Conservation (phyloP, 2,888 invertebrate species). For the Ceratothoa steindachneri region DNA sequence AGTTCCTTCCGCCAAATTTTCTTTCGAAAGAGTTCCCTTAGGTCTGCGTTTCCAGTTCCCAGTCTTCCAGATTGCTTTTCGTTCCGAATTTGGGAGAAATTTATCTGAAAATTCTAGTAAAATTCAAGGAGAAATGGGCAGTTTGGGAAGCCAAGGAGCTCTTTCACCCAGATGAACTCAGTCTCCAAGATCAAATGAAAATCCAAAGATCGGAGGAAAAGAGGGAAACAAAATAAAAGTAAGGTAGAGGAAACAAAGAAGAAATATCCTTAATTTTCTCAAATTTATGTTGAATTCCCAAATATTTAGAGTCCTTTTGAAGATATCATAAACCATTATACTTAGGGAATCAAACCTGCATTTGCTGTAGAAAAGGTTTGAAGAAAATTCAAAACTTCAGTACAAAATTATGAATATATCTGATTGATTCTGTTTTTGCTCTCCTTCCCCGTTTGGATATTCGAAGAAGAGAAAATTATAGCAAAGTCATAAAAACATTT, state of each 20-base stretch:
- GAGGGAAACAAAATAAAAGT: neutral
- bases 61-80: constrained; percentile 10
- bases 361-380: too few species aligned
- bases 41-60: constrained; percentile 7
- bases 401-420: too few species aligned
- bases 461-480: neutral
- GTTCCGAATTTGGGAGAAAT: constrained; percentile 4
- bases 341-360: too few species aligned
- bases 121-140: constrained; percentile 8
- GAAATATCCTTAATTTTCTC: neutral
- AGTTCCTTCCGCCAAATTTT: neutral
- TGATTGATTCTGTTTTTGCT: neutral
- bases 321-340: too few species aligned
- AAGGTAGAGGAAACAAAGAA: neutral
- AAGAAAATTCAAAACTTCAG: too few species aligned
- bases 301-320: neutral
- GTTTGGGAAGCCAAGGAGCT: constrained; percentile 5
- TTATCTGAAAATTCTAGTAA: constrained; percentile 5
- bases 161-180: constrained; percentile 2
- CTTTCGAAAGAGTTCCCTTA: neutral
- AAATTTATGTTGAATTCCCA: too few species aligned
- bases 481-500: neutral
- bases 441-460: neutral
- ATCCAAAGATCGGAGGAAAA: neutral
- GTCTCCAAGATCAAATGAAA: neutral